A percentile compares a stretch with the other conserved stretches of the same genome.
These are phyloP conservation scores for Sinohyriopsis cumingii DNA, from an alignment of 2,888 invertebrate genomes.

Conservation along the genomic window DNA sequence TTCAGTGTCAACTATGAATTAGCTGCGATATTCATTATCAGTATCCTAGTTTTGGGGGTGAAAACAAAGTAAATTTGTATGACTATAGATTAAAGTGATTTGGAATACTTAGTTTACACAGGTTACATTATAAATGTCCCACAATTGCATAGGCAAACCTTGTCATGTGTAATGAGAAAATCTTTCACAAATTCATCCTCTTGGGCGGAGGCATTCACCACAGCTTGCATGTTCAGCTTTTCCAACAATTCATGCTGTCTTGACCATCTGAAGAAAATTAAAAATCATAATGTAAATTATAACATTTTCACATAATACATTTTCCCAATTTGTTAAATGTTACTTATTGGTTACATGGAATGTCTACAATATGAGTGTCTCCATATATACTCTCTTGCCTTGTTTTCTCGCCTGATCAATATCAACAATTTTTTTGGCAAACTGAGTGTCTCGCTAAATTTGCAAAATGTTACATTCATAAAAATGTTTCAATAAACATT, in stretches of 20 bases:
- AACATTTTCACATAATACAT: background rate
- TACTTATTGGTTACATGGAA: background rate
- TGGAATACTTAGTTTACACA: too few relatives aligned
- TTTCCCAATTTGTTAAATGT: background rate
- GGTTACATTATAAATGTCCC: too few relatives aligned
- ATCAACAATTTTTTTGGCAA: background rate
- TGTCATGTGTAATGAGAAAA: slow-evolving; percentile 82
- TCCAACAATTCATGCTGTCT: slow-evolving; percentile 83
- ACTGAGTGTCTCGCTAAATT: background rate
- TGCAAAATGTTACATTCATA: too few relatives aligned
- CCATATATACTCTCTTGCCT: background rate
- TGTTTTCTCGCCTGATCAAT: background rate
- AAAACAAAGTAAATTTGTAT: too few relatives aligned
- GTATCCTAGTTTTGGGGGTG: too few relatives aligned
- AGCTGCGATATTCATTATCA: too few relatives aligned
- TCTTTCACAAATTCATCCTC: slow-evolving; percentile 91
- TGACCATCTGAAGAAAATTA: slow-evolving; percentile 60
- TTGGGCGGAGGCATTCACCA: slow-evolving; percentile 84
- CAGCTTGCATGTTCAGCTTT: slow-evolving; percentile 90
- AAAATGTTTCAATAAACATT: too few relatives aligned
- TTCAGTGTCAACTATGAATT: too few relatives aligned
- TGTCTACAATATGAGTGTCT: background rate
- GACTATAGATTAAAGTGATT: too few relatives aligned
- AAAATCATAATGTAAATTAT: background rate
- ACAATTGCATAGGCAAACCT: slow-evolving; percentile 74